Base-by-base conservation (phyloP, 2,113 vertebrate genomes). In the Balaenoptera acutorostrata region DNA sequence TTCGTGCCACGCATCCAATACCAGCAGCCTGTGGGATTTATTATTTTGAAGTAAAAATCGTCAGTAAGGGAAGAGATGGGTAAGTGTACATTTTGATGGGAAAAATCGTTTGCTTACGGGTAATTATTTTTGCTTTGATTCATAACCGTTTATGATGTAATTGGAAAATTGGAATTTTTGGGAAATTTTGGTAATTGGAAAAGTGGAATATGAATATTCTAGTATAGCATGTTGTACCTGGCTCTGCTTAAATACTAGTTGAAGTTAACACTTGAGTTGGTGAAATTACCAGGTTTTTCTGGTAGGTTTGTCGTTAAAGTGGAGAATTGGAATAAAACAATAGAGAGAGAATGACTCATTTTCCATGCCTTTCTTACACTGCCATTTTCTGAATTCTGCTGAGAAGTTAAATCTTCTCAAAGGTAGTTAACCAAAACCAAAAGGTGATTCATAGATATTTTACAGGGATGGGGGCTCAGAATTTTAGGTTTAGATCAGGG, bases 1-100 rank as follows among this genome's bases (percentile, higher is more conserved):
- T 99, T 94, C 99, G 99, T 36, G 99, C 99, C 95, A 99, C 99
- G 1, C 99, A 99, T 97, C 99, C 99, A 63, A 99, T 99, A 98
- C 99, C 99, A 93, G 99, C 99, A 29, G 99, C 99, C 95, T 99
- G 99, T 97, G 99, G 99, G 81, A 99, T 99, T 97, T 99, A 99
- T 98, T 99, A 99, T 98, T 99, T 99, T 8, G 99, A 99, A 99
- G 99, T 99, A 97, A 99, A 99, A 99, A 99, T 99, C 97, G 99
- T 99, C 98, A 99, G 99, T 98, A 99, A 99, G 98, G 99, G 99
- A 98, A 99, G 99, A 99, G 99, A 99, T 98, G 99, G 99, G 99
- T 99, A 99, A 99, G 99, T 97, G 89, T 82, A 63, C 71, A n/a
- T 90, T 97, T 95, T 95, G 93, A 20, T 93, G 84, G 68, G 46